Evolutionary conservation across 2,888 invertebrate species (phyloP).

Genomic region (Pammene aurita): DNA sequence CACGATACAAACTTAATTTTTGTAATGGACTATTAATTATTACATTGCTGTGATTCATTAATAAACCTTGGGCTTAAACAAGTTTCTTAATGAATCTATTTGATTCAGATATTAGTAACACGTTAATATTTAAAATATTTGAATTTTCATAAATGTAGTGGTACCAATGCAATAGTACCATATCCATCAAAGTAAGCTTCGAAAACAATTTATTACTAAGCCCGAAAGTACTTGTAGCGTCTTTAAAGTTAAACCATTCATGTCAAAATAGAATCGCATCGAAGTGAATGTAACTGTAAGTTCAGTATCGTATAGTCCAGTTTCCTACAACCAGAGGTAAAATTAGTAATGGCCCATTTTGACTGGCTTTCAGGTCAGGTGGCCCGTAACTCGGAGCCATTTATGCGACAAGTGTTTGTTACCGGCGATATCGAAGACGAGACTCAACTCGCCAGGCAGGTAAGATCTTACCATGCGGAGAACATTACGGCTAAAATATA

Average conservation of each 20-base stretch:
- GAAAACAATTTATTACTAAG: slow-evolving; percentile 45
- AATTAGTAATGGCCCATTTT: slow-evolving; percentile 70
- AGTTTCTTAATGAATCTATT: slow-evolving; percentile 6
- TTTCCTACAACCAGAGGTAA: slow-evolving; percentile 23
- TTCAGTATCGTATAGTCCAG: slow-evolving; percentile 1
- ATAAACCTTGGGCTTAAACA: not conserved
- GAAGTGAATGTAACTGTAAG: not conserved
- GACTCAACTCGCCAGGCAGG: slow-evolving; percentile 86
- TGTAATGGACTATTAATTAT: not conserved
- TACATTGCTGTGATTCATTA: slow-evolving; percentile 4
- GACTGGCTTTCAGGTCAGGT: slow-evolving; percentile 87
- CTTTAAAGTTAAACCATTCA: not conserved
- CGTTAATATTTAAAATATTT: slow-evolving; percentile 23
- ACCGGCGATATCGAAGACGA: slow-evolving; percentile 86
- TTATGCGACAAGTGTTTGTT: slow-evolving; percentile 97
- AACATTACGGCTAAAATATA: slow-evolving; percentile 41
- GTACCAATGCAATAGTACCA: not conserved
- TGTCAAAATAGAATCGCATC: not conserved
- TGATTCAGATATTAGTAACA: slow-evolving; percentile 42
- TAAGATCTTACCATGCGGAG: slow-evolving; percentile 63
- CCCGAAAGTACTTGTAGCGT: not conserved
- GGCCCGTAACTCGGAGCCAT: slow-evolving; percentile 96
- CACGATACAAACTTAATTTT: slow-evolving; percentile 10
- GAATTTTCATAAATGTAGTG: slow-evolving; percentile 42
- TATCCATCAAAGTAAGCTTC: slow-evolving; percentile 10